Conservation (phyloP, 2,113 vertebrate species). For the Paracanthobrama guichenoti region DNA sequence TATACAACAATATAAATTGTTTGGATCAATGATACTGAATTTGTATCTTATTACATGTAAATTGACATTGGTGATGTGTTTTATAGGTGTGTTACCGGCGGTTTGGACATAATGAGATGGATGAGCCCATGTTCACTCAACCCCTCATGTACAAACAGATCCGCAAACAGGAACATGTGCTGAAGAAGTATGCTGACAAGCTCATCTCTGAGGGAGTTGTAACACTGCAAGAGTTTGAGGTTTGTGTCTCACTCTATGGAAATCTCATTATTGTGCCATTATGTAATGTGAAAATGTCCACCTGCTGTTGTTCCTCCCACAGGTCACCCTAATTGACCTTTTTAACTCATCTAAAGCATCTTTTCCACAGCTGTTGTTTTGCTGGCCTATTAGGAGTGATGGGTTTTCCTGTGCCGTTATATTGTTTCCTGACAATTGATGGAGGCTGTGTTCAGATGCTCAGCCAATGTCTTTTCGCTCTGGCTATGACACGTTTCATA, state of each 20-base stretch:
- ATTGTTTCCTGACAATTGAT: conserved; percentile 54
- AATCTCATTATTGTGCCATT: conserved; percentile 17
- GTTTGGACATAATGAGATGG: conserved; percentile 93
- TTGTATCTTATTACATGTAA: neutral
- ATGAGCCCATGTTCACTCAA: conserved; percentile 92
- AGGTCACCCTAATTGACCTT: conserved; percentile 18
- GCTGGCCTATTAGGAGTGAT: conserved; percentile 49
- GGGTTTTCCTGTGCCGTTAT: conserved; percentile 20
- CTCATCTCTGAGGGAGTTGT: conserved; percentile 87
- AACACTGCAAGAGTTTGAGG: conserved; percentile 88
- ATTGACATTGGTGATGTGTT: neutral
- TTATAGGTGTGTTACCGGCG: conserved; percentile 86
- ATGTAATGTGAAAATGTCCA: conserved; percentile 21
- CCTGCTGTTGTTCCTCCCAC: conserved; percentile 24
- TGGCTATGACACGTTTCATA: conserved; percentile 43
- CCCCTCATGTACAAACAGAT: conserved; percentile 95
- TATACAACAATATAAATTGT: neutral
- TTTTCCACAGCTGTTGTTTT: conserved; percentile 53
- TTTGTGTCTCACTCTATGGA: conserved; percentile 58
- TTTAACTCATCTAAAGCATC: conserved; percentile 40
- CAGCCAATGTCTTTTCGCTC: conserved; percentile 28
- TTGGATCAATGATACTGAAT: neutral
- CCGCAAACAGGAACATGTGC: conserved; percentile 84
- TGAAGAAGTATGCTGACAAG: conserved; percentile 88
- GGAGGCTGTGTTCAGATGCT: conserved; percentile 56